A percentile compares a stretch with the other conserved stretches of the same genome.
These are phyloP conservation scores for Suricata suricatta DNA, from an alignment of 2,113 vertebrate species.

Conservation along the genomic window DNA sequence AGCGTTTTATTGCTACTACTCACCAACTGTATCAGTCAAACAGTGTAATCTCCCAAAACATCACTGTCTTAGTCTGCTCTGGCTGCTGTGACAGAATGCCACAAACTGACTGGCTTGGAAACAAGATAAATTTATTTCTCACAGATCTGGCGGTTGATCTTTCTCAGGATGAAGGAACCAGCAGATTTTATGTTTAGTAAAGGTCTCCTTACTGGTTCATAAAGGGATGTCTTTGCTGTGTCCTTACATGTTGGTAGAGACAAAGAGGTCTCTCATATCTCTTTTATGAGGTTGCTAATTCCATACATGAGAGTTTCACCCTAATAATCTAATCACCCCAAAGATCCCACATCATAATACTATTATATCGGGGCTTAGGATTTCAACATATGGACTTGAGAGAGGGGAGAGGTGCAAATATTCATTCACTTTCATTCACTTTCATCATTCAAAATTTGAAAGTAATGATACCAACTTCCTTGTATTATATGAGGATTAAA, in stretches of 20 bases:
- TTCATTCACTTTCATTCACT: neutral
- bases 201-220: neutral
- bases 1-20: neutral
- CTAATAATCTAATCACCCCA: neutral
- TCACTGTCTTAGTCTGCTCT: neutral
- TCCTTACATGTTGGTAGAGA: neutral
- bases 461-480: neutral
- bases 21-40: neutral
- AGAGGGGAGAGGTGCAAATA: neutral
- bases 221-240: neutral
- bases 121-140: neutral
- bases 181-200: neutral
- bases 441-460: neutral
- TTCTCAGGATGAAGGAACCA: neutral
- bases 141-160: neutral
- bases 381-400: neutral
- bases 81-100: neutral
- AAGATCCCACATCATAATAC: neutral
- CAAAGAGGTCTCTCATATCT: neutral
- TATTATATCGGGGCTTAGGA: neutral
- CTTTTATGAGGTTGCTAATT: neutral
- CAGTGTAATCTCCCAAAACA: neutral
- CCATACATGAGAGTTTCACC: neutral
- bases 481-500: neutral
- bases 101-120: neutral